These are phyloP conservation scores for Hiodon alosoides DNA, from an alignment of 2,113 vertebrate genomes.

Conservation along the genomic window DNA sequence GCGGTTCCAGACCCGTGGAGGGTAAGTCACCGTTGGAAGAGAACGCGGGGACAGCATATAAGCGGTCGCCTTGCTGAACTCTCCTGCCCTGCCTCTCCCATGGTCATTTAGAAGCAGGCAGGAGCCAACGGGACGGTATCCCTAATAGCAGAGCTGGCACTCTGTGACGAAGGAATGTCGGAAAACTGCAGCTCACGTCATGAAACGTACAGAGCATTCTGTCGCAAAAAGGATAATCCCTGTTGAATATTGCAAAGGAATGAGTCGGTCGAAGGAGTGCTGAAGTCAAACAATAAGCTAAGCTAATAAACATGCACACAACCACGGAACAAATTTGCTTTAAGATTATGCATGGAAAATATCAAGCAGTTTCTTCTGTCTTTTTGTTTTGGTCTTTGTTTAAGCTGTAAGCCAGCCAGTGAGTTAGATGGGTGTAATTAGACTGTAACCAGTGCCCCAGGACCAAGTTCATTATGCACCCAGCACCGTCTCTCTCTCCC, in stretches of 20 bases:
- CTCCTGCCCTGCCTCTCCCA: not conserved
- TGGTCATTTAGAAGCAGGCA: not conserved
- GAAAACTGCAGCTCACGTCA: no score
- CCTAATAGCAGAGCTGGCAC: not conserved
- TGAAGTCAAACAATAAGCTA: not conserved
- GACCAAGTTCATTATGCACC: constrained; percentile 62
- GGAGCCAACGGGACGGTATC: not conserved
- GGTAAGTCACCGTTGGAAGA: no score
- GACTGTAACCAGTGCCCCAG: constrained; percentile 60
- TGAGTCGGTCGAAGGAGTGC: not conserved
- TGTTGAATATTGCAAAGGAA: not conserved
- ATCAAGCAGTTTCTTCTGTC: not conserved
- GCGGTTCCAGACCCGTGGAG: no score
- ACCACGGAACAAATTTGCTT: not conserved
- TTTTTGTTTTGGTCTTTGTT: constrained; percentile 41
- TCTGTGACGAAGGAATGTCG: no score
- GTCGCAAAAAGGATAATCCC: not conserved
- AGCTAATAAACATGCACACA: not conserved
- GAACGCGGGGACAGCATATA: no score
- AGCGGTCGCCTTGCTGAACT: no score
- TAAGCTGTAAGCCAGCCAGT: constrained; percentile 51
- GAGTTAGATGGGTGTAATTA: constrained; percentile 62
- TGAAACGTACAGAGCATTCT: no score
- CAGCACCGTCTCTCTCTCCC: constrained; percentile 21
- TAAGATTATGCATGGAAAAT: not conserved